Percentiles rank a stretch among this genome's conserved stretches.
phyloP scores from a whole-genome alignment of 2,888 invertebrate genomes.

The Altica lythri region DNA sequence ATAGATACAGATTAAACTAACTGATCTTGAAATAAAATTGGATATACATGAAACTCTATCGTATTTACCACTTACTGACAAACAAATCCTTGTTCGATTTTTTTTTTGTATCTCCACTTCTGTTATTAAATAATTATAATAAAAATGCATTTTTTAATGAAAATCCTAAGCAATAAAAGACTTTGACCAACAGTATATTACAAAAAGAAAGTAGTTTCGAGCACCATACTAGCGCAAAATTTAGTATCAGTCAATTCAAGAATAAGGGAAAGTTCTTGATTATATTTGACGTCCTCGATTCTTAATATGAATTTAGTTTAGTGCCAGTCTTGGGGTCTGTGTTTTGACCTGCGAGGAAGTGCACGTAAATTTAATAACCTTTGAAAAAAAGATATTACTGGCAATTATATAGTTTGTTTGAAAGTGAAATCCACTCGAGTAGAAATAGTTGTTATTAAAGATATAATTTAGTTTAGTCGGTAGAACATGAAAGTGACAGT shows the following conservation, averaged over 20 bases:
- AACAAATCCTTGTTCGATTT: too few relatives aligned
- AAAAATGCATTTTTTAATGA: too few relatives aligned
- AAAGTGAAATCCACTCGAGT: constrained; percentile 27
- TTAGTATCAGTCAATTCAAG: constrained; percentile 14
- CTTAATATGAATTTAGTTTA: constrained; percentile 28
- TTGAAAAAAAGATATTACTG: constrained; percentile 9
- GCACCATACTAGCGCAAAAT: neutral
- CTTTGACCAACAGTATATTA: constrained; percentile 17
- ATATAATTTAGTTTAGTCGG: constrained; percentile 1
- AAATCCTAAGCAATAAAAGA: constrained; percentile 1
- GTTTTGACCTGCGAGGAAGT: neutral
- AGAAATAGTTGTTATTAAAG: neutral
- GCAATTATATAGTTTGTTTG: constrained; percentile 16
- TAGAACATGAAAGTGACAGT: constrained; percentile 36
- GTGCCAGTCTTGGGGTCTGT: constrained; percentile 18
- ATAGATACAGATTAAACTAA: too few relatives aligned
- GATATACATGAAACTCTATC: too few relatives aligned
- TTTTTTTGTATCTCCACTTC: neutral
- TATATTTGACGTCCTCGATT: constrained; percentile 35
- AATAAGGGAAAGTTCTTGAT: constrained; percentile 38
- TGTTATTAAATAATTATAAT: neutral
- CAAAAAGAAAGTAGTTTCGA: constrained; percentile 32
- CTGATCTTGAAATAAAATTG: too few relatives aligned
- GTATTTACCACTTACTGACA: too few relatives aligned
- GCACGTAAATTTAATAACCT: neutral